phyloP scores from a whole-genome alignment of 1,140 invertebrate species.

The Megalopta genalis region DNA sequence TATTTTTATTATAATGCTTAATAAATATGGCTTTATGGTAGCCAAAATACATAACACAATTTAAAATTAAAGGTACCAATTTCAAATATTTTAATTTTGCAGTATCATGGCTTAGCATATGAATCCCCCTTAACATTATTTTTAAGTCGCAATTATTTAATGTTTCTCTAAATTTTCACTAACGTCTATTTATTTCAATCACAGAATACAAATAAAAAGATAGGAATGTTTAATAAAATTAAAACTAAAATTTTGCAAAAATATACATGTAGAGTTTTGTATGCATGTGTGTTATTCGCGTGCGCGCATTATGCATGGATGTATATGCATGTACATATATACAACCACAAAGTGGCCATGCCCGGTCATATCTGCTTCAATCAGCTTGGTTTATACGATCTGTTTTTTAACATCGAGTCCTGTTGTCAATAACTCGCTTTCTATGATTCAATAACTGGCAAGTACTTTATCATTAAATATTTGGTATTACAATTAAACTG shows the following conservation, averaged over 20 bases:
- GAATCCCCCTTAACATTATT: conserved; percentile 18
- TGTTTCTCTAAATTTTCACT: neutral
- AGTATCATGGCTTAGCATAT: neutral
- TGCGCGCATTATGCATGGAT: neutral
- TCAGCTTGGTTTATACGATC: conserved; percentile 46
- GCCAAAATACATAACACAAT: neutral
- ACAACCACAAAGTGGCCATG: conserved; percentile 21
- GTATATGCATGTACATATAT: too few relatives aligned
- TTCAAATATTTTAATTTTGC: neutral
- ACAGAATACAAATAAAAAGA: too few relatives aligned
- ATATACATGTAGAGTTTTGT: neutral
- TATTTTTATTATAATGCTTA: neutral
- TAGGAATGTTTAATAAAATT: neutral
- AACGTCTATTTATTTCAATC: neutral
- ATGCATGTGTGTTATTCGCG: neutral
- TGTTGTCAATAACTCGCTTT: conserved; percentile 28
- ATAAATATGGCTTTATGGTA: neutral
- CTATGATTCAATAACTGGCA: conserved; percentile 15
- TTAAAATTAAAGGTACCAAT: neutral
- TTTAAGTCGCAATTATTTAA: neutral
- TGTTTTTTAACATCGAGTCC: conserved; percentile 36
- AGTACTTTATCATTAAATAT: conserved; percentile 14
- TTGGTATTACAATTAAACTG: neutral
- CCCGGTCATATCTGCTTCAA: conserved; percentile 47
- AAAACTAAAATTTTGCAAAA: neutral